A percentile compares a stretch with the other conserved stretches of the same genome.
These are phyloP conservation scores for Astropecten irregularis DNA, from an alignment of 53 echinoderm and acorn worm species.

Conservation along the genomic window DNA sequence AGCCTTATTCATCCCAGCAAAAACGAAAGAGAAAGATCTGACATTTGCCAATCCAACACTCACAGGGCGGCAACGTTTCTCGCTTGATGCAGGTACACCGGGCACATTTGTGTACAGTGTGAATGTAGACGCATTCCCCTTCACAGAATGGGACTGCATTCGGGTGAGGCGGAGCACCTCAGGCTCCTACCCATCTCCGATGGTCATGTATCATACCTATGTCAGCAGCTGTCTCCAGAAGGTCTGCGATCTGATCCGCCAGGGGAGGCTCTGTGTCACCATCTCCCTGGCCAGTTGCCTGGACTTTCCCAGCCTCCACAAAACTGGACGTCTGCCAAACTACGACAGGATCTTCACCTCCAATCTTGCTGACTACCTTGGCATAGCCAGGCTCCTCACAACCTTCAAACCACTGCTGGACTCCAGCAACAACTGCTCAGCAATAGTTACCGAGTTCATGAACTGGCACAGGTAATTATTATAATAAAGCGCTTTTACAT, in stretches of 20 bases:
- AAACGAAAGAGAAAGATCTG: neutral
- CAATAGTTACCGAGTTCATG: conserved; percentile 37
- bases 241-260: neutral
- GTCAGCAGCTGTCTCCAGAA: conserved; percentile 31
- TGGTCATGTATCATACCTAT: conserved; percentile 40
- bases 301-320: neutral
- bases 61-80: neutral
- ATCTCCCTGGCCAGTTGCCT: conserved; percentile 2
- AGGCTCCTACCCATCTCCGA: conserved; percentile 1
- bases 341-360: conserved; percentile 57
- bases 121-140: conserved; percentile 1
- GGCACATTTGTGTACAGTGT: conserved; percentile 33
- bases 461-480: no score
- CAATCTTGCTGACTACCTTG: conserved; percentile 42
- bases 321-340: neutral
- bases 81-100: neutral
- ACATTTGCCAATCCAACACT: conserved; percentile 48
- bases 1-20: conserved; percentile 15
- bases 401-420: conserved; percentile 27
- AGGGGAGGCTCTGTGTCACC: neutral
- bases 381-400: conserved; percentile 18
- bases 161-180: neutral
- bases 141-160: conserved; percentile 46
- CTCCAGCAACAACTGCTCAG: conserved; percentile 18
- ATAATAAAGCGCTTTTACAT: no score